Conservation (phyloP, 2,797 vertebrate genomes). For the Setipinna tenuifilis region DNA sequence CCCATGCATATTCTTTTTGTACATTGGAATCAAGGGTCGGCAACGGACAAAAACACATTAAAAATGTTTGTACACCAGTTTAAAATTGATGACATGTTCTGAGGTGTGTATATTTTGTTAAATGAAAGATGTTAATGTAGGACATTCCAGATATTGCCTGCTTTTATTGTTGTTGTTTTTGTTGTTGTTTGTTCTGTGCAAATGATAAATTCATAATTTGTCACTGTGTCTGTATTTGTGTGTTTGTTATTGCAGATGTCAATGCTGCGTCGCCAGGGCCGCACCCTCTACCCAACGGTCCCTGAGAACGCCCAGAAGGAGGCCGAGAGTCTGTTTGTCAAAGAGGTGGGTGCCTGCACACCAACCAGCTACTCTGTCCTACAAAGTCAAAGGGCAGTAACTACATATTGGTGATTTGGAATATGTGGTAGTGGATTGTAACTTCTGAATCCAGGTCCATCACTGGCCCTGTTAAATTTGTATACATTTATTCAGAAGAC, state of each 20-base stretch:
- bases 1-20: no score
- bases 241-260: slow-evolving; percentile 76
- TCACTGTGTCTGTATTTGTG: background rate
- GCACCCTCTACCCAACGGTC: slow-evolving; percentile 87
- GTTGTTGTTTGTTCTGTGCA: background rate
- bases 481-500: no score
- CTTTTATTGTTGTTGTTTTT: background rate
- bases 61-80: background rate
- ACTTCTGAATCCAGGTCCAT: no score
- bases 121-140: no score
- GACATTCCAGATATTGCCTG: no score
- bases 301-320: slow-evolving; percentile 89
- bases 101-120: background rate
- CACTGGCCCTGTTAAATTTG: no score
- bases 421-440: no score
- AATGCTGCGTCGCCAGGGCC: slow-evolving; percentile 84
- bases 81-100: background rate
- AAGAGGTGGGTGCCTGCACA: slow-evolving; percentile 81
- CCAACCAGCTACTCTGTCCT: no score
- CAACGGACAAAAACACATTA: no score
- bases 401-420: no score
- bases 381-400: no score
- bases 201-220: background rate
- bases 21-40: no score
- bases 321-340: slow-evolving; percentile 91